Evolutionary conservation across 2,888 invertebrate species (phyloP).

Genomic region (Perizoma affinitatum): DNA sequence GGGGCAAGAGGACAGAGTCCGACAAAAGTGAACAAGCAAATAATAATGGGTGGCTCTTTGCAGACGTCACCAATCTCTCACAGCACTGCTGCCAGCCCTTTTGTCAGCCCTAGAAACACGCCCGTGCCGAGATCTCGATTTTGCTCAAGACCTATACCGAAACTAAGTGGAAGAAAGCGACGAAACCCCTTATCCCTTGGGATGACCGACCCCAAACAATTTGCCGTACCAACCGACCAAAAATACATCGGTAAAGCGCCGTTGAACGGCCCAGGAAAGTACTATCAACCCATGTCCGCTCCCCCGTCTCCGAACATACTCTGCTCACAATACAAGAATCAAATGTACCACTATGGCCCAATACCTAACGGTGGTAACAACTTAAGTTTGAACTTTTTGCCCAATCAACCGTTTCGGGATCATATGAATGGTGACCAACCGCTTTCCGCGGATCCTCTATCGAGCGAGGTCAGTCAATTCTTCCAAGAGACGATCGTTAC

Average conservation of each 20-base stretch:
- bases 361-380: constrained; percentile 73
- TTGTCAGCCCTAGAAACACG: constrained; percentile 92
- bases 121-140: constrained; percentile 88
- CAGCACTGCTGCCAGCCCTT: constrained; percentile 90
- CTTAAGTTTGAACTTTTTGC: constrained; percentile 72
- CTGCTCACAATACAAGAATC: constrained; percentile 74
- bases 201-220: constrained; percentile 64
- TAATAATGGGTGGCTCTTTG: constrained; percentile 70
- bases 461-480: constrained; percentile 86
- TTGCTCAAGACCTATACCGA: constrained; percentile 80
- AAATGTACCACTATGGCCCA: constrained; percentile 74
- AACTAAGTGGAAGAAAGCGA: constrained; percentile 67
- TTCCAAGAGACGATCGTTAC: constrained; percentile 78
- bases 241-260: constrained; percentile 65
- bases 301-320: constrained; percentile 87
- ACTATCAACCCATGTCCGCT: constrained; percentile 86
- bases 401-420: constrained; percentile 71
- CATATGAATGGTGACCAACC: constrained; percentile 76
- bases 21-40: constrained; percentile 62
- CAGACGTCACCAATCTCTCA: constrained; percentile 82
- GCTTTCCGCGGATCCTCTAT: constrained; percentile 77
- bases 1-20: constrained; percentile 70
- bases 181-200: constrained; percentile 69
- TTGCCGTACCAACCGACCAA: constrained; percentile 77
- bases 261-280: constrained; percentile 62